Conservation (phyloP, 2,113 vertebrate species). For the Mus musculus region DNA sequence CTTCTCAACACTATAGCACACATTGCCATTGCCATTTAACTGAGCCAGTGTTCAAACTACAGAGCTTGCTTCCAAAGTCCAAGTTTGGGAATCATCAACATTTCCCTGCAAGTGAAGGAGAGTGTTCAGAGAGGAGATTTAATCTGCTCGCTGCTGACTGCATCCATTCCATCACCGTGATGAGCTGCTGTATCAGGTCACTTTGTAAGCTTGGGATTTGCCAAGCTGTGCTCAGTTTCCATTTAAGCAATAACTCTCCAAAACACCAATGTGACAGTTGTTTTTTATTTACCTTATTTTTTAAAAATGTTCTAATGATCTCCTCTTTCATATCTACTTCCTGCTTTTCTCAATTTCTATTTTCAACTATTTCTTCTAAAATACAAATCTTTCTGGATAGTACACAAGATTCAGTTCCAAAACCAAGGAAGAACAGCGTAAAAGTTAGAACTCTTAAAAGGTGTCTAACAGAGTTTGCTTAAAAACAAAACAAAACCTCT, state of each 20-base stretch:
- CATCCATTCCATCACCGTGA: neutral
- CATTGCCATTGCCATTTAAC: neutral
- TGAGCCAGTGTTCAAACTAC: neutral
- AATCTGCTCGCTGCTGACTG: neutral
- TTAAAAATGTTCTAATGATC: neutral
- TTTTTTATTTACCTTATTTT: conserved; percentile 1
- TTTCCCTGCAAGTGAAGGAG: neutral
- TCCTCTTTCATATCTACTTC: neutral
- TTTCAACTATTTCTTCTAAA: conserved; percentile 10
- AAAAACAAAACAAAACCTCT: neutral
- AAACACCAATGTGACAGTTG: neutral
- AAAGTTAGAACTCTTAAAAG: neutral
- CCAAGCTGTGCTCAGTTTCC: neutral
- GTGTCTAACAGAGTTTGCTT: neutral
- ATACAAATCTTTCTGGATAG: neutral
- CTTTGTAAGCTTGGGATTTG: conserved; percentile 3
- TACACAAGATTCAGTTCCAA: neutral
- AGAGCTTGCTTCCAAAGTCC: neutral
- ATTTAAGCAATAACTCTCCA: neutral
- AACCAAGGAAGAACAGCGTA: neutral
- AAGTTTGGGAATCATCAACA: neutral
- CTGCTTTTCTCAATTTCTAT: neutral
- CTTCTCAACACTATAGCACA: neutral
- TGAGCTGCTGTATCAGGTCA: neutral
- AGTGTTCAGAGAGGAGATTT: neutral